Conservation (phyloP, 1,140 invertebrate genomes). For the Aphelenchoides fujianensis region DNA sequence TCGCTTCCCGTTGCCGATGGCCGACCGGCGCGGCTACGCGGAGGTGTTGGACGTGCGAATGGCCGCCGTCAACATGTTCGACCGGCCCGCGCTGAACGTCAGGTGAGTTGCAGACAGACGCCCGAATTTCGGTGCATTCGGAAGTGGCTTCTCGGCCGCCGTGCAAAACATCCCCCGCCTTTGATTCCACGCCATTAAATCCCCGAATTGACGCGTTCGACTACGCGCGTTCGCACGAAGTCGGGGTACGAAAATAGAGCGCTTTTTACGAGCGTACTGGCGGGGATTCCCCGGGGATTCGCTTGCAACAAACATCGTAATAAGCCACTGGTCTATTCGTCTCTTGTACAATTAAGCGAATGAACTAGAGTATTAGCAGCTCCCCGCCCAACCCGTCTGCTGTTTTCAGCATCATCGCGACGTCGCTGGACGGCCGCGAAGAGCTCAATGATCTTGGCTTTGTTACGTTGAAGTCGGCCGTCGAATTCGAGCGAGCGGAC, state of each 20-base stretch:
- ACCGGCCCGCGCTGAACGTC: conserved; percentile 55
- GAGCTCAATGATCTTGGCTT: conserved; percentile 51
- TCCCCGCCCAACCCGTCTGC: too few relatives aligned
- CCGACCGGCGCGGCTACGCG: conserved; percentile 30
- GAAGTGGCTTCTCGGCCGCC: too few relatives aligned
- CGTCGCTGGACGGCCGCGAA: conserved; percentile 41
- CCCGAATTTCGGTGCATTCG: background rate
- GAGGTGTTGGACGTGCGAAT: conserved; percentile 50
- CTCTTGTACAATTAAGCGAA: too few relatives aligned
- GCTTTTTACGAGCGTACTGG: background rate
- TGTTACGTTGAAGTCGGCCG: conserved; percentile 52
- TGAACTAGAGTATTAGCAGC: too few relatives aligned
- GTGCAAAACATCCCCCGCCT: too few relatives aligned
- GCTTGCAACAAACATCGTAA: background rate
- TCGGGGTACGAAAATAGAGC: conserved; percentile 1
- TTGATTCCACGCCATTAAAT: background rate
- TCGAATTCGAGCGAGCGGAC: conserved; percentile 48
- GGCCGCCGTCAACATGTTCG: conserved; percentile 51
- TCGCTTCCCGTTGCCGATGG: conserved; percentile 53
- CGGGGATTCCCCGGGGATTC: background rate
- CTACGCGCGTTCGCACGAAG: background rate
- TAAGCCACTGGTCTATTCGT: too few relatives aligned
- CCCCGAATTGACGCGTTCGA: background rate
- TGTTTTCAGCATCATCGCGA: conserved; percentile 43
- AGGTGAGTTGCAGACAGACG: conserved; percentile 37